Conservation (phyloP, 2,113 vertebrate species). For the Centropus unirufus region DNA sequence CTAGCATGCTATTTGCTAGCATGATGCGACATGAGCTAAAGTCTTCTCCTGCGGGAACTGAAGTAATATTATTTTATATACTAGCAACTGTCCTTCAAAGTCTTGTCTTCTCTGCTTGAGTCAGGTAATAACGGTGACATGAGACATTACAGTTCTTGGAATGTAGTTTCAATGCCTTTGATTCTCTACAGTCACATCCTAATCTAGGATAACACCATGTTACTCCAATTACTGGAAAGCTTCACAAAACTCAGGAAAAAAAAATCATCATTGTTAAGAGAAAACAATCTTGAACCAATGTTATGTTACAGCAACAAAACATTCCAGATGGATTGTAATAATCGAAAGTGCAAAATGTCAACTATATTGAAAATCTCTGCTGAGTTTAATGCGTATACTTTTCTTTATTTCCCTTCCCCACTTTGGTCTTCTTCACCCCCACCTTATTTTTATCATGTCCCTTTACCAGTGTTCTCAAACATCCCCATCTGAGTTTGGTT, state of each 20-base stretch:
- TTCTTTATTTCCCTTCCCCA: neutral
- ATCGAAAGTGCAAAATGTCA: neutral
- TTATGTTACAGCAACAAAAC: neutral
- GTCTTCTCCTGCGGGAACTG: neutral
- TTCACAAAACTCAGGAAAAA: neutral
- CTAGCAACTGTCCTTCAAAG: neutral
- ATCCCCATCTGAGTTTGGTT: slow-evolving; percentile 52
- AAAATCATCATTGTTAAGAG: neutral
- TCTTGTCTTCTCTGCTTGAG: neutral
- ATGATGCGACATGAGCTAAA: neutral
- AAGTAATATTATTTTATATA: neutral
- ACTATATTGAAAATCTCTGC: neutral
- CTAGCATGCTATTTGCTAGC: neutral
- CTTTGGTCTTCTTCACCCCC: neutral
- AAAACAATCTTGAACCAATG: neutral
- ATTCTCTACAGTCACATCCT: neutral
- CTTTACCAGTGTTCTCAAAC: slow-evolving; percentile 33
- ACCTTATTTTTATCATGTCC: slow-evolving; percentile 40
- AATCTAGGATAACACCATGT: neutral
- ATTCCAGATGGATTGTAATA: neutral
- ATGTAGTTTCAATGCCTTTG: rapidly evolving
- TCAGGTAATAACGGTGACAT: neutral
- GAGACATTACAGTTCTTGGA: neutral
- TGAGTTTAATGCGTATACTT: neutral
- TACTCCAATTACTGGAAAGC: neutral